Conservation (phyloP, 2,888 invertebrate species). For the Zelleria hepariella region DNA sequence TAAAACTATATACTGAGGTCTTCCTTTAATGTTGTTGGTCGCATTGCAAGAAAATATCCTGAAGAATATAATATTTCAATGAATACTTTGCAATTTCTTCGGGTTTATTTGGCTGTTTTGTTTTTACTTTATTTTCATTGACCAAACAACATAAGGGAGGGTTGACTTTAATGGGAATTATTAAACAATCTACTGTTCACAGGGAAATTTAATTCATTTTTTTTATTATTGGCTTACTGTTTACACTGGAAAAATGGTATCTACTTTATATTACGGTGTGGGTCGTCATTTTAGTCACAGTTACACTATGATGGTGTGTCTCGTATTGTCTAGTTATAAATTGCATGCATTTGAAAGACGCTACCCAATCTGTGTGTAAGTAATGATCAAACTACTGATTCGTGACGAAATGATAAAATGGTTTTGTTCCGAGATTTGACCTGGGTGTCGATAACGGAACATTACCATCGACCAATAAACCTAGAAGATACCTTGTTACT, state of each 20-base stretch:
- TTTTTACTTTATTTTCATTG: background rate
- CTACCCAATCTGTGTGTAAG: background rate
- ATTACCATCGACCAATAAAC: no score
- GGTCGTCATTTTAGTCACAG: background rate
- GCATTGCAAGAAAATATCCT: background rate
- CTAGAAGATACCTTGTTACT: no score
- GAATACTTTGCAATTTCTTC: background rate
- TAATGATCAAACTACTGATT: background rate
- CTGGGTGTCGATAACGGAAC: no score
- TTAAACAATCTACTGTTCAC: constrained; percentile 1
- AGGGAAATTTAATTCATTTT: background rate
- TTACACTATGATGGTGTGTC: background rate
- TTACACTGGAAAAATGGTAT: background rate
- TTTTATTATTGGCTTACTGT: background rate
- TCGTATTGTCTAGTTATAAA: background rate
- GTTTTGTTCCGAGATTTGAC: background rate
- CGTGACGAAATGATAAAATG: background rate
- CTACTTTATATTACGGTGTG: background rate
- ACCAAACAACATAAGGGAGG: constrained; percentile 6
- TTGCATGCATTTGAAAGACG: background rate
- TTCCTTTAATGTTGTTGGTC: constrained; percentile 7
- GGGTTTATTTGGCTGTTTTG: background rate
- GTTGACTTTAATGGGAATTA: background rate
- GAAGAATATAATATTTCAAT: background rate
- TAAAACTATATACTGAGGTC: background rate